These are phyloP conservation scores for Serranus cabrilla DNA, from an alignment of 2,797 vertebrate species.

Conservation along the genomic window DNA sequence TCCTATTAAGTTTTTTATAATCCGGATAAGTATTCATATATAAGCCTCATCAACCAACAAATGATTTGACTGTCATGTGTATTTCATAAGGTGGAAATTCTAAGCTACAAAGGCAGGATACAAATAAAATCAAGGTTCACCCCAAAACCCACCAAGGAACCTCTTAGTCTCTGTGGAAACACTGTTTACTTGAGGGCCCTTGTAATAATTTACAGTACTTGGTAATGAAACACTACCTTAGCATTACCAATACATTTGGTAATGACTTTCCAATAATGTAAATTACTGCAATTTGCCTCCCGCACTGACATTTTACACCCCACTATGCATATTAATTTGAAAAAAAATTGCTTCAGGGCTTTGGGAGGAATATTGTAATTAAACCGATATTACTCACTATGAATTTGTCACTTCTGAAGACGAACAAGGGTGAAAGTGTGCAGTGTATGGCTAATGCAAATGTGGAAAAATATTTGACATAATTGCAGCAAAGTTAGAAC, in stretches of 20 bases:
- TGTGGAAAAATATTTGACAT: conserved; percentile 35
- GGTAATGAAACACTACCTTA: conserved; percentile 5
- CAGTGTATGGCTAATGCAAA: conserved; percentile 8
- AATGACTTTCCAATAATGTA: conserved; percentile 35
- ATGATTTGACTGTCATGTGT: conserved; percentile 76
- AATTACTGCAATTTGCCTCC: conserved; percentile 36
- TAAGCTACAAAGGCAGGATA: conserved; percentile 46
- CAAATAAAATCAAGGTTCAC: conserved; percentile 60
- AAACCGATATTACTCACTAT: conserved; percentile 58
- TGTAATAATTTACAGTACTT: conserved; percentile 4
- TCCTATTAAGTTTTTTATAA: conserved; percentile 65
- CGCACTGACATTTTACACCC: conserved; percentile 31
- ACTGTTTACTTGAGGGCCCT: conserved; percentile 17
- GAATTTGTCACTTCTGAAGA: conserved; percentile 54
- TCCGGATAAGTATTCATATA: conserved; percentile 43
- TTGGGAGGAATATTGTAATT: conserved; percentile 64
- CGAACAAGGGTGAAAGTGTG: conserved; percentile 18
- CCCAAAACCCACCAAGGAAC: conserved; percentile 34
- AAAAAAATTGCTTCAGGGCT: conserved; percentile 62
- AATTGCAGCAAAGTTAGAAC: conserved; percentile 20
- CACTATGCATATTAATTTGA: conserved; percentile 55
- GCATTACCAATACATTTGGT: conserved; percentile 24
- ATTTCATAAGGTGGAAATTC: conserved; percentile 65
- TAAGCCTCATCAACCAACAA: conserved; percentile 73
- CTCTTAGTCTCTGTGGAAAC: conserved; percentile 25